Conservation (phyloP, 2,113 vertebrate species). For the Taxidea taxus region DNA sequence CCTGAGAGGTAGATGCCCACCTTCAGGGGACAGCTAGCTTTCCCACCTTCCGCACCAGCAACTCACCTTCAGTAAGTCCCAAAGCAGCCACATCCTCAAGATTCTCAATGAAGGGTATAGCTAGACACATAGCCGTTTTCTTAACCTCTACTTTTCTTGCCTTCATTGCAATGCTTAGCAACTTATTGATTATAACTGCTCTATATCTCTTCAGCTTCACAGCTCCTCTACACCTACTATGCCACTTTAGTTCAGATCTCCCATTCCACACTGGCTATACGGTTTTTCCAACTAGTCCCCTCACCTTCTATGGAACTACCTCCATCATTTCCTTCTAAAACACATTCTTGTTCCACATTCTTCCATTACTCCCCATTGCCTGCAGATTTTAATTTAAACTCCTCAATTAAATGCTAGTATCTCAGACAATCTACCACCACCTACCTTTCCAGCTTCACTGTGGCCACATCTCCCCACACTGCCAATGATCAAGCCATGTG, state of each 20-base stretch:
- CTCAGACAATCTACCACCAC: background rate
- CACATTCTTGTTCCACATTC: background rate
- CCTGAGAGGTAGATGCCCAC: background rate
- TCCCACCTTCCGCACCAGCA: background rate
- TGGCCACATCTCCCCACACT: background rate
- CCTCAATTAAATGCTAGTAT: background rate
- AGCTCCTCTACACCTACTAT: background rate
- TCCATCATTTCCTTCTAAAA: background rate
- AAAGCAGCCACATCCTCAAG: background rate
- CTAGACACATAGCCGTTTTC: background rate
- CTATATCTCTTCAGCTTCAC: background rate
- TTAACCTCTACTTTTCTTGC: background rate
- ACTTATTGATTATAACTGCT: background rate
- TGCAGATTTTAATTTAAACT: background rate
- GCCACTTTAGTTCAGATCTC: background rate
- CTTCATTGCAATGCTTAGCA: background rate
- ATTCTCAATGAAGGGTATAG: background rate
- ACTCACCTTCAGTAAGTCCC: background rate
- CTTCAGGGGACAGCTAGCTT: background rate
- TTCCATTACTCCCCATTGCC: background rate
- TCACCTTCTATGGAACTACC: background rate
- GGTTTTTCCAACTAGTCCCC: background rate
- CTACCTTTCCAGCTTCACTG: background rate
- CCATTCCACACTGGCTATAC: too few relatives aligned
- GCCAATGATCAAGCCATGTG: background rate